Percentiles rank a stretch among this genome's conserved stretches.
Conservation (phyloP, 2,888 invertebrate species). For the Drosophila acutilabella region DNA sequence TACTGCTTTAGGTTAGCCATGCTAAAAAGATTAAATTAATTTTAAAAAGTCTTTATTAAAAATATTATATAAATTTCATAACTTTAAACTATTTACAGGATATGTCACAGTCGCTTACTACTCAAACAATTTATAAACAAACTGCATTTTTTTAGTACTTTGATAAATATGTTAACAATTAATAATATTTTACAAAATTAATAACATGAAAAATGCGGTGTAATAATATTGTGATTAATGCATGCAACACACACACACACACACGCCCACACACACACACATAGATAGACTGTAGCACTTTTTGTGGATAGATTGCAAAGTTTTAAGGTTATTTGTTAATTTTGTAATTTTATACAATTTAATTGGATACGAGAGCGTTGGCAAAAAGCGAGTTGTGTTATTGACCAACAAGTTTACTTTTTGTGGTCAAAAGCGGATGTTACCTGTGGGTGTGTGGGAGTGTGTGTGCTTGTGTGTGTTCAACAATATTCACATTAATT, state of each 20-base stretch:
- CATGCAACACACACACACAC: slow-evolving; percentile 18
- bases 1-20: no score
- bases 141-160: neutral
- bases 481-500: slow-evolving; percentile 70
- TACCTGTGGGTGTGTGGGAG: neutral
- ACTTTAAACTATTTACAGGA: neutral
- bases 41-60: no score
- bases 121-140: neutral
- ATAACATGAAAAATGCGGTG: slow-evolving; percentile 53
- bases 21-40: no score
- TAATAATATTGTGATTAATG: slow-evolving; percentile 63
- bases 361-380: slow-evolving; percentile 69
- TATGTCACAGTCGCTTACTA: neutral
- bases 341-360: slow-evolving; percentile 77
- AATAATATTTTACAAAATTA: slow-evolving; percentile 51
- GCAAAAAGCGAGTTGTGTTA: slow-evolving; percentile 39
- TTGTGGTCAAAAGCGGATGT: slow-evolving; percentile 49
- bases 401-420: slow-evolving; percentile 68
- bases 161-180: slow-evolving; percentile 46
- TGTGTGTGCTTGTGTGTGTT: slow-evolving; percentile 3
- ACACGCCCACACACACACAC: slow-evolving; percentile 8
- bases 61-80: neutral
- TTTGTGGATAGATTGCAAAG: slow-evolving; percentile 21
- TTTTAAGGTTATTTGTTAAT: slow-evolving; percentile 64
- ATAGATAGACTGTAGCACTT: neutral